Conservation (phyloP, 2,797 vertebrate species). For the Anabacerthia variegaticeps region DNA sequence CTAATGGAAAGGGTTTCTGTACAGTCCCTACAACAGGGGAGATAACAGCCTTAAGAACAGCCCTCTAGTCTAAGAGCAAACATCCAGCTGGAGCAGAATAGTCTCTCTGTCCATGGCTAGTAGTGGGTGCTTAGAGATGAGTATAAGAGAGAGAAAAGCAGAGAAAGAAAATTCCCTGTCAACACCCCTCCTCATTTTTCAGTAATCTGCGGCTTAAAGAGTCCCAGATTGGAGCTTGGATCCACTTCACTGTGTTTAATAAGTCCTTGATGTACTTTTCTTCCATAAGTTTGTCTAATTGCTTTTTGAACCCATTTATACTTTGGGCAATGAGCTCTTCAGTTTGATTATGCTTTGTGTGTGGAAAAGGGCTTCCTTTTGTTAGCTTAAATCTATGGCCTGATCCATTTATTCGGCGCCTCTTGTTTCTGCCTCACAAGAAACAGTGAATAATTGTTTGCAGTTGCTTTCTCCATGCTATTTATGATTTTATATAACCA, state of each 20-base stretch:
- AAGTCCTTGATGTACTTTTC: conserved; percentile 65
- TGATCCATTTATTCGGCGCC: background rate
- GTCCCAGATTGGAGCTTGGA: conserved; percentile 60
- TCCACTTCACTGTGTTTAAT: conserved; percentile 65
- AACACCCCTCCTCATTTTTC: conserved; percentile 32
- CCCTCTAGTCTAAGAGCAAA: background rate
- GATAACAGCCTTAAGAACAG: background rate
- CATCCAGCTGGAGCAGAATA: background rate
- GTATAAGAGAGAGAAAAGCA: background rate
- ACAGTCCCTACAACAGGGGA: background rate
- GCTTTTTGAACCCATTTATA: conserved; percentile 66
- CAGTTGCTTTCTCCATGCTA: background rate
- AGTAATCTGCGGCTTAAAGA: conserved; percentile 44
- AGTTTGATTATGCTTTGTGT: conserved; percentile 52
- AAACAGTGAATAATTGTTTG: background rate
- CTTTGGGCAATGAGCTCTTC: conserved; percentile 49
- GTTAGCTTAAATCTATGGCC: conserved; percentile 15
- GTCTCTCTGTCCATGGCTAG: background rate
- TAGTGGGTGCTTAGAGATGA: background rate
- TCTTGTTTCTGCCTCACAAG: conserved; percentile 2
- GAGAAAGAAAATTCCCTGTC: conserved; percentile 4
- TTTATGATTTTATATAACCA: background rate
- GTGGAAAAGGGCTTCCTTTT: conserved; percentile 21
- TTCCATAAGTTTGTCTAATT: conserved; percentile 68
- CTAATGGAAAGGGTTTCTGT: background rate